Evolutionary conservation across 2,113 vertebrate genomes (phyloP), one percentile per base, ranked within the genome.

Genomic region (Cromileptes altivelis): DNA sequence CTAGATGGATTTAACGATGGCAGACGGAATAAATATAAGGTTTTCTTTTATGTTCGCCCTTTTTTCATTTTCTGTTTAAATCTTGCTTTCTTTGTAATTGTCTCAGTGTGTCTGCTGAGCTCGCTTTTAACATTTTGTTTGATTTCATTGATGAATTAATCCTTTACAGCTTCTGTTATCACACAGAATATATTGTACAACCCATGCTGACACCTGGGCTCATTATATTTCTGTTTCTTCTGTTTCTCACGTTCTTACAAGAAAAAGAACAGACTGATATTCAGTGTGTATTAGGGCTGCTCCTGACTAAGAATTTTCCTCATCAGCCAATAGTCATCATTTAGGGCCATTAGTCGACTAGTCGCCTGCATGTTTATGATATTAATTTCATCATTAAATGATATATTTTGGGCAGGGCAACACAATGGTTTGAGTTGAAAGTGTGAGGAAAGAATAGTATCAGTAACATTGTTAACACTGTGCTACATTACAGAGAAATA

Each of bases 1-100:
- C n/a, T 27, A n/a, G 74, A 50, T 71, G 55, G 64, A 64, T 87
- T 84, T 74, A 87, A 75, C 15, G n/a, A 74, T 58, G 80, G 74
- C 84, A 82, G 80, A 70, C 57, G 42, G 78, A 77, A 80, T 71
- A 81, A 81, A 82, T 65, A 70, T 82, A 80, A 61, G 30, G 14
- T 87, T 84, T 55, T 73, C 62, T 60, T 84, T 89, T 55, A 77
- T 78, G 76, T 78, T 72, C 27, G 62, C 63, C 53, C 19, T 65
- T 33, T 27, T 69, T 42, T 37, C 23, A 23, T 80, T 85, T 74
- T 82, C 10, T 53, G 11, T 61, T 56, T n/a, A 61, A 62, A 33
- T 69, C 53, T 45, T 8, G 1, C 58, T 70, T 17, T 85, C 47
- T 69, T 1, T 13, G 42, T 75, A 81, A 84, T 79, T 58, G 65